Conservation (phyloP, 2,113 vertebrate species). For the Macquaria ambigua region DNA sequence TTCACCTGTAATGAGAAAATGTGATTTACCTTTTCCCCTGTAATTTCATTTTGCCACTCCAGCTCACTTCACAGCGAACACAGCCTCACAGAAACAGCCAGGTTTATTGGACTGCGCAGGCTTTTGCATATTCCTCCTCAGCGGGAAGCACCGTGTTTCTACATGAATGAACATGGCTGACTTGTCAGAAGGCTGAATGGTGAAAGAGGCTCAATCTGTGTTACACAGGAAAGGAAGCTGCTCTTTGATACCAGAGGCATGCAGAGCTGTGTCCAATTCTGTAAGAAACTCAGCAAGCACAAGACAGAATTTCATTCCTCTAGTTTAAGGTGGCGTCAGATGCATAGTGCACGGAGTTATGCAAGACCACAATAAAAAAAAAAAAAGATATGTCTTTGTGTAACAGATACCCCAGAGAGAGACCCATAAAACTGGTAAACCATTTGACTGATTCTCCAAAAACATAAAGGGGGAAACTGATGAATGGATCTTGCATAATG, state of each 20-base stretch:
- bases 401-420: slow-evolving; percentile 18
- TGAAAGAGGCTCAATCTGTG: slow-evolving; percentile 61
- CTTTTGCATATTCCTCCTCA: slow-evolving; percentile 72
- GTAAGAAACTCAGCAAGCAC: slow-evolving; percentile 14
- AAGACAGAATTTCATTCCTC: slow-evolving; percentile 48
- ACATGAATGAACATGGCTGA: slow-evolving; percentile 76
- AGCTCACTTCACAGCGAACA: slow-evolving; percentile 1
- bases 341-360: slow-evolving; percentile 61
- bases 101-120: slow-evolving; percentile 55
- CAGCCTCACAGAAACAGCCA: slow-evolving; percentile 32
- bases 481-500: slow-evolving; percentile 70
- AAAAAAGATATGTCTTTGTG: slow-evolving; percentile 14
- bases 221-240: slow-evolving; percentile 52
- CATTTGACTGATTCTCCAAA: slow-evolving; percentile 34
- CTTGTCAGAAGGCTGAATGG: slow-evolving; percentile 72
- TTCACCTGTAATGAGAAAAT: slow-evolving; percentile 42
- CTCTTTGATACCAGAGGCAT: slow-evolving; percentile 58
- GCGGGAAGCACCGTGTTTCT: slow-evolving; percentile 74
- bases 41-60: slow-evolving; percentile 13
- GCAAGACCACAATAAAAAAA: slow-evolving; percentile 27
- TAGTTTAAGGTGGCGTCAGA: slow-evolving; percentile 61
- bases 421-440: slow-evolving; percentile 20
- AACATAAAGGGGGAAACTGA: slow-evolving; percentile 11
- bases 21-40: slow-evolving; percentile 2
- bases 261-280: slow-evolving; percentile 64